phyloP scores from a whole-genome alignment of 2,113 vertebrate genomes.

The Sarotherodon lohbergeri region DNA sequence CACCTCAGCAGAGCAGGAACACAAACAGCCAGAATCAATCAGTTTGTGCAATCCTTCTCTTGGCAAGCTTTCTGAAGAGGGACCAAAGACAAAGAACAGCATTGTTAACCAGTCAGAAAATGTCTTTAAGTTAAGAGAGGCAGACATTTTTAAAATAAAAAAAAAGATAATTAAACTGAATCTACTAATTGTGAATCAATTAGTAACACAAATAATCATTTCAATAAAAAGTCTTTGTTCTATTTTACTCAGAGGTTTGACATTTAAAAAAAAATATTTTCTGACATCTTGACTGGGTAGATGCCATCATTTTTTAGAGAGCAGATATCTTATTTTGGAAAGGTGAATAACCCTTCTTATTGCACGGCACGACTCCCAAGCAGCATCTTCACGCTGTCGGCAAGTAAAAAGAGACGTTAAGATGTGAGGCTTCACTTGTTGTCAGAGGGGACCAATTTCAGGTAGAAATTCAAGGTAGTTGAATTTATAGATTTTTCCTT shows the following conservation, averaged over 20 bases:
- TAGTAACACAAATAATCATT: background rate
- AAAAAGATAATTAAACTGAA: background rate
- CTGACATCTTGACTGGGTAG: background rate
- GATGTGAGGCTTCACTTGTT: background rate
- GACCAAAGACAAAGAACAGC: background rate
- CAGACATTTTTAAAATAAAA: background rate
- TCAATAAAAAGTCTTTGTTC: background rate
- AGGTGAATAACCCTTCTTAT: background rate
- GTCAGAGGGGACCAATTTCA: background rate
- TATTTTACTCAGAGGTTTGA: background rate
- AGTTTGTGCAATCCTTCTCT: background rate
- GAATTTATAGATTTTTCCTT: slow-evolving; percentile 18
- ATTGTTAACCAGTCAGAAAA: background rate
- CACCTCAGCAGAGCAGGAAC: background rate
- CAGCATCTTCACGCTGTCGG: background rate
- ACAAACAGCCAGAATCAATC: background rate
- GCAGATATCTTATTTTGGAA: background rate
- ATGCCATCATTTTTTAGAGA: background rate
- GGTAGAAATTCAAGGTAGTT: background rate
- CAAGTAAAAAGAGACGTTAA: background rate
- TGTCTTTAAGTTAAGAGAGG: background rate
- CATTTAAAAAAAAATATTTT: background rate
- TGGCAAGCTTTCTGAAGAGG: background rate
- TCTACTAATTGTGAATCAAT: background rate
- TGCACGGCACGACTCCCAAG: background rate